phyloP scores from a whole-genome alignment of 2,113 vertebrate genomes.

The Pseudorhombus dupliciocellatus region DNA sequence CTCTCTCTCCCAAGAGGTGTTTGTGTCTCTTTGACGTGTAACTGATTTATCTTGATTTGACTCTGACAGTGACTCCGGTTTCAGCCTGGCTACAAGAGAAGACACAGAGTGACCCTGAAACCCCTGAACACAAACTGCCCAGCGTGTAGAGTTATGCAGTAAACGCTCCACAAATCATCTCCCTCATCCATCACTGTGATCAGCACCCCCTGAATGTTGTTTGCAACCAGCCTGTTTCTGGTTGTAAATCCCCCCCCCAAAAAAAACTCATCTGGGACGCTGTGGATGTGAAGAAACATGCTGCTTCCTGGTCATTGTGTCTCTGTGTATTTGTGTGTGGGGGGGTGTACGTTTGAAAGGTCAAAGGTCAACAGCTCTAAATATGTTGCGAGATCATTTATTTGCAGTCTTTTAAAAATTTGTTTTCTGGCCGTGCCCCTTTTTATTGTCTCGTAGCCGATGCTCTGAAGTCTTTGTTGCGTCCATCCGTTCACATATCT shows the following conservation, averaged over 20 bases:
- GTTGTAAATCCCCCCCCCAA: slow-evolving; percentile 79
- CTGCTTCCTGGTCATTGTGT: slow-evolving; percentile 82
- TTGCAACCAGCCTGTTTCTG: slow-evolving; percentile 71
- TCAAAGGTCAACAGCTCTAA: slow-evolving; percentile 58
- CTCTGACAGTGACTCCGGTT: not conserved
- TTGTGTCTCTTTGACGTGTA: not conserved
- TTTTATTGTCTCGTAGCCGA: slow-evolving; percentile 8
- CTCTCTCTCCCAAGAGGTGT: not conserved
- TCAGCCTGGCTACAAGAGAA: not conserved
- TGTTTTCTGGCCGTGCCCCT: not conserved
- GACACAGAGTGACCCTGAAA: slow-evolving; percentile 8
- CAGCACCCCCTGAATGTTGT: slow-evolving; percentile 66
- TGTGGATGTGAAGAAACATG: slow-evolving; percentile 65
- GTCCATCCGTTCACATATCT: not conserved
- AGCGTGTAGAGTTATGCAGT: slow-evolving; percentile 51
- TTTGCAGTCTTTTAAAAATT: not conserved
- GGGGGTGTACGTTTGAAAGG: slow-evolving; percentile 52
- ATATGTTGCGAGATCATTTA: slow-evolving; percentile 1
- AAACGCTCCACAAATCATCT: slow-evolving; percentile 75
- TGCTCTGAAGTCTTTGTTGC: slow-evolving; percentile 22
- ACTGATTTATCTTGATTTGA: slow-evolving; percentile 27
- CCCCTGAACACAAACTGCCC: slow-evolving; percentile 17
- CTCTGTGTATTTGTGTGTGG: slow-evolving; percentile 33
- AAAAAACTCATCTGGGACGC: slow-evolving; percentile 59
- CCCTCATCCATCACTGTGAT: slow-evolving; percentile 73